These are phyloP conservation scores for Chelon labrosus DNA, from an alignment of 2,797 vertebrate genomes.

Conservation along the genomic window DNA sequence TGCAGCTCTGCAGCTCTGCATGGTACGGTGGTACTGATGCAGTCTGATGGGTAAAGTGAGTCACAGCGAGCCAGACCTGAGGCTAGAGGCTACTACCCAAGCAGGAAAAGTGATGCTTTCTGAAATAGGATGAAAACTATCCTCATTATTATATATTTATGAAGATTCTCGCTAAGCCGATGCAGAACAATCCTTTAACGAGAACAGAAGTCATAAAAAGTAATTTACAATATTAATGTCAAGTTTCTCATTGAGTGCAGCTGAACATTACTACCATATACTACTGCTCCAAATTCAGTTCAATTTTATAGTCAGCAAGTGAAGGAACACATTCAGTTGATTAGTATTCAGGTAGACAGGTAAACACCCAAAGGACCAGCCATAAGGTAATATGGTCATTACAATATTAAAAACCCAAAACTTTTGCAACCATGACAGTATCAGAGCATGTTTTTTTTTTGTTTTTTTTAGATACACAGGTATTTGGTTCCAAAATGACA, in stretches of 20 bases:
- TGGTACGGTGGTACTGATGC: slow-evolving; percentile 1
- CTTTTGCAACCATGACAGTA: slow-evolving; percentile 4
- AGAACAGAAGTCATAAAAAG: no score
- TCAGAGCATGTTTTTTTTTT: slow-evolving; percentile 1
- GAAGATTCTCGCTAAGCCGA: no score
- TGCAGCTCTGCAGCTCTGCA: background rate
- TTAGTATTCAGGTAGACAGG: background rate
- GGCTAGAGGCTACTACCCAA: background rate
- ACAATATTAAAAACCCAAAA: slow-evolving; percentile 18
- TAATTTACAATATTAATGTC: no score
- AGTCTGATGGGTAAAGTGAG: slow-evolving; percentile 8
- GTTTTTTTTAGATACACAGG: slow-evolving; percentile 8
- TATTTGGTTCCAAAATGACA: slow-evolving; percentile 34
- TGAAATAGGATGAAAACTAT: background rate
- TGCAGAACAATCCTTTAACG: no score
- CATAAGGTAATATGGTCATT: background rate
- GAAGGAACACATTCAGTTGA: background rate
- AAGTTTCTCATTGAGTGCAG: no score
- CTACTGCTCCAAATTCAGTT: no score
- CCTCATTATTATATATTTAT: no score
- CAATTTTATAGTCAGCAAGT: no score
- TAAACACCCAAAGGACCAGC: slow-evolving; percentile 19
- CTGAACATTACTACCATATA: background rate
- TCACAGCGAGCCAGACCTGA: slow-evolving; percentile 12
- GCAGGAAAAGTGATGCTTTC: slow-evolving; percentile 5